Evolutionary conservation across 2,888 invertebrate genomes (phyloP), one percentile per base, ranked within the genome.

Genomic region (Tillus elongatus): DNA sequence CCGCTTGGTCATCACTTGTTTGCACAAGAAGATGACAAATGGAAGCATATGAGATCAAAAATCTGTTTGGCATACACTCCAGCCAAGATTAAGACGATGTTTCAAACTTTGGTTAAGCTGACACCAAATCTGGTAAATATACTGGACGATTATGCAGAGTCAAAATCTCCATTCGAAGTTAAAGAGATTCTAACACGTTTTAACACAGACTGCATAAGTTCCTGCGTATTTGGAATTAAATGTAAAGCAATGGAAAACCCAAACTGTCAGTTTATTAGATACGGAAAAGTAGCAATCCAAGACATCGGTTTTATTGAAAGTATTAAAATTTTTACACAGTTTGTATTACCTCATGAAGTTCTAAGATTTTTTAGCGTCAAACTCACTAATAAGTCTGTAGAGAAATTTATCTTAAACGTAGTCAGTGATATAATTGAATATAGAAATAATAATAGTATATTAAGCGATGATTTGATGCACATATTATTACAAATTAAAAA

Each of bases 221-320:
- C 65, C 35, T 67, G 71, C 32, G 73, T 71, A 11, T 75, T 74
- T 49, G 74, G 73, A 19, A 62, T 74, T 4, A 69, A 73, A 43
- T 69, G 70, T 43, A 68, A 73, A 45, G 67, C 69, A 12, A 68
- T 74, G 33, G 61, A 63, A 27, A 63, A 69, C 51, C 58, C 67
- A 0, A 60, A 69, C 39, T 66, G 70, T 0, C 67, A 70, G 38
- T 72, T 74, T 52, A 16, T 32, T 4, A n/a, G 40, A 15, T 38
- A 45, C 36, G n/a, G n/a, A 8, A 19, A 19, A 19, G n/a, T n/a
- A n/a, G 46, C 42, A n/a, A 8, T 19, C 24, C n/a, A 8, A 8
- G n/a, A n/a, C n/a, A 19, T n/a, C n/a, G 24, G n/a, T n/a, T 8
- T 19, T 6, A n/a, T 19, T 19, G 6, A 19, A 19, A 19, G n/a